Conservation (phyloP, 2,113 vertebrate species). For the Excalfactoria chinensis region DNA sequence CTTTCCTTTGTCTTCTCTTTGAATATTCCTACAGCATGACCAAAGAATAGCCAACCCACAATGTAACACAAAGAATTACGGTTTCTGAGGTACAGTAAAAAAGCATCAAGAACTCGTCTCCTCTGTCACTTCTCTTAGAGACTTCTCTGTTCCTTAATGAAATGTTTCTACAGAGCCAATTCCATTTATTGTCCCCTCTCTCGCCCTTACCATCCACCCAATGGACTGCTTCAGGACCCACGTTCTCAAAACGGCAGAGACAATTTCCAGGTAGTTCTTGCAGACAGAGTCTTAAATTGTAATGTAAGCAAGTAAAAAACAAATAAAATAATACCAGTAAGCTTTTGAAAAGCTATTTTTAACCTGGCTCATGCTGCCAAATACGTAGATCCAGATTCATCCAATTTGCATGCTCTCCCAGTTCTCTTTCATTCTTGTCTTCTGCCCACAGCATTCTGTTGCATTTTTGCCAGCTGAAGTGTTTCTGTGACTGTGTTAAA, state of each 20-base stretch:
- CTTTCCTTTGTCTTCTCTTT: not conserved
- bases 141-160: not conserved
- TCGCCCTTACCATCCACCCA: not conserved
- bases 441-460: not conserved
- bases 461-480: not conserved
- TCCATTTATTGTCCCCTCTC: not conserved
- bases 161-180: not conserved
- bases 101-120: not conserved
- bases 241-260: not conserved
- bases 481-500: not conserved
- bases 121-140: not conserved
- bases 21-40: not conserved
- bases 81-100: not conserved
- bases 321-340: not conserved
- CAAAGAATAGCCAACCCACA: not conserved
- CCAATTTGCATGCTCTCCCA: not conserved
- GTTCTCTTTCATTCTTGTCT: not conserved
- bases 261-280: not conserved
- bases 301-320: not conserved
- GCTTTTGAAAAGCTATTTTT: slow-evolving; percentile 17
- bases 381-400: not conserved
- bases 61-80: not conserved
- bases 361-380: not conserved
- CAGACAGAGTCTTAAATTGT: not conserved
- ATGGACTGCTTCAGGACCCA: not conserved